A percentile compares a stretch with the other conserved stretches of the same genome.
Evolutionary conservation across 1,140 invertebrate species (phyloP).

Genomic region (Goniozus legneri): DNA sequence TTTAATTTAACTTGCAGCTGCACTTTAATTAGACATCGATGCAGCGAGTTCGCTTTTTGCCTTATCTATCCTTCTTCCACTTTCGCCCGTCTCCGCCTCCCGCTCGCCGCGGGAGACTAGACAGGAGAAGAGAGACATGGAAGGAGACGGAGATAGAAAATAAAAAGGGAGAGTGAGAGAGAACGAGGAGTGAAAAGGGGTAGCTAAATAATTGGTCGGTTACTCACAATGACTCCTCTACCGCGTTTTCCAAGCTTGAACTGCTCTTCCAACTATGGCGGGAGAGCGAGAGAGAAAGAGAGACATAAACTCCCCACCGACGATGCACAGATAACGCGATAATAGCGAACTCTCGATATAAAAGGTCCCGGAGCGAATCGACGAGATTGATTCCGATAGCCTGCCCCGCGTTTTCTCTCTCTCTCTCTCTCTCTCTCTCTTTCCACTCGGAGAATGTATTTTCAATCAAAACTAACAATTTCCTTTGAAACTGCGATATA

Average conservation of each 20-base stretch:
- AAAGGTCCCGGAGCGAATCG: no score
- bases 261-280: no score
- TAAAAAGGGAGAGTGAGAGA: neutral
- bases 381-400: no score
- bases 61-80: neutral
- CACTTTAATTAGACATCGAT: slow-evolving; percentile 45
- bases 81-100: slow-evolving; percentile 2
- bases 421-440: slow-evolving; percentile 8
- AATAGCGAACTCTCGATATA: no score
- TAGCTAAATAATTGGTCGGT: slow-evolving; percentile 27
- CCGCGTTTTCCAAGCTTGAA: slow-evolving; percentile 13
- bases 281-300: no score
- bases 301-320: no score
- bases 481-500: slow-evolving; percentile 9
- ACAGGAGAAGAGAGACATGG: slow-evolving; percentile 8
- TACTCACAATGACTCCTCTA: slow-evolving; percentile 14
- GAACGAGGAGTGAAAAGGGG: slow-evolving; percentile 2
- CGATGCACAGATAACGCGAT: no score
- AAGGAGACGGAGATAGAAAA: neutral
- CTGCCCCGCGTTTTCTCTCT: slow-evolving; percentile 9
- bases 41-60: neutral
- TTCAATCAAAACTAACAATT: no score
- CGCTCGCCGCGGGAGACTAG: slow-evolving; percentile 11
- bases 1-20: slow-evolving; percentile 46
- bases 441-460: no score